Evolutionary conservation across 2,797 vertebrate genomes (phyloP).

Genomic region (Bryconaethiops microstoma): DNA sequence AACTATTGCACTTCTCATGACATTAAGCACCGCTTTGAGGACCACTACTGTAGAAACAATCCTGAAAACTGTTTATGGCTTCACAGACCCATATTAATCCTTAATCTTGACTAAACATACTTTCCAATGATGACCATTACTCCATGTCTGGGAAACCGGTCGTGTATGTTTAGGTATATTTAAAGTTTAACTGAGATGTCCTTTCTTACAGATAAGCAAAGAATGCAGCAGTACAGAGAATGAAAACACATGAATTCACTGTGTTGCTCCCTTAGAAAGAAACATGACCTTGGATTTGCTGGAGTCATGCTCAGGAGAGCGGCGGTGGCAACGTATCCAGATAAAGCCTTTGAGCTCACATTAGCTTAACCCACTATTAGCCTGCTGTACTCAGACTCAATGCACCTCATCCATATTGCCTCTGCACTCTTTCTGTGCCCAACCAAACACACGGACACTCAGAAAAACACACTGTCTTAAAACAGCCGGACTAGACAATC

Average conservation of each 20-base stretch:
- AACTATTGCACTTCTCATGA: too few species aligned
- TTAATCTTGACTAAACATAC: too few species aligned
- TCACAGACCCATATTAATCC: not conserved
- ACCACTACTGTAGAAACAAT: too few species aligned
- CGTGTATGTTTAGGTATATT: not conserved
- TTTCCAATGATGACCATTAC: too few species aligned
- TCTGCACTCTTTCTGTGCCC: not conserved
- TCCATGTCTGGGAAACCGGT: too few species aligned
- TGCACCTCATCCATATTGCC: not conserved
- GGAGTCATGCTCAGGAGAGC: not conserved
- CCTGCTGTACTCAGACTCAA: not conserved
- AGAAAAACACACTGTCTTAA: not conserved
- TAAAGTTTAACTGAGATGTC: not conserved
- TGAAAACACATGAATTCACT: not conserved
- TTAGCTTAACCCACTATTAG: not conserved
- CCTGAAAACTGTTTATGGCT: not conserved
- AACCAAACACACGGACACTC: not conserved
- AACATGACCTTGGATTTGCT: not conserved
- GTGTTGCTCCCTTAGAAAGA: not conserved
- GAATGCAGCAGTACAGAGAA: too few species aligned
- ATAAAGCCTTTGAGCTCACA: not conserved
- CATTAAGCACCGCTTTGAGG: too few species aligned
- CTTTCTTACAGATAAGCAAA: not conserved
- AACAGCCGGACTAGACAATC: not conserved
- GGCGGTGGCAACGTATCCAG: not conserved